phyloP scores from a whole-genome alignment of 2,888 invertebrate species.

The Hyppa rectilinea region DNA sequence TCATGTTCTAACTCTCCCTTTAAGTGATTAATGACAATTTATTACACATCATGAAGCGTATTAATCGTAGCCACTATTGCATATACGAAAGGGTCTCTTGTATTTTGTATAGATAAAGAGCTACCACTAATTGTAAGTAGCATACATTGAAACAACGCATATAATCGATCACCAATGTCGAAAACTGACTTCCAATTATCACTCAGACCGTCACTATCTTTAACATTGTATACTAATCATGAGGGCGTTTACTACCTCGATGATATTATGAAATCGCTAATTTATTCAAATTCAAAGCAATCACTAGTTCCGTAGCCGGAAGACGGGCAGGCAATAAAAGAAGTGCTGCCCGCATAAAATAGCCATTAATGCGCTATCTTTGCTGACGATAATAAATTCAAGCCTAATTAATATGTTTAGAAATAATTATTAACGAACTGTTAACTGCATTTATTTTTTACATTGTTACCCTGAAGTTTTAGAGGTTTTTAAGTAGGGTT shows the following conservation, averaged over 20 bases:
- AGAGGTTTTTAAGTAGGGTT: conserved; percentile 25
- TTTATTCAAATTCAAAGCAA: conserved; percentile 55
- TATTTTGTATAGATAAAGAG: too few species aligned
- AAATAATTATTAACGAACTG: conserved; percentile 51
- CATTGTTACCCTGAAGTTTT: conserved; percentile 46
- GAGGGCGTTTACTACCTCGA: conserved; percentile 47
- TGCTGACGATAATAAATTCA: conserved; percentile 45
- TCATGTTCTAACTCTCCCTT: conserved; percentile 28
- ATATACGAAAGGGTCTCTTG: neutral
- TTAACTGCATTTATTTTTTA: conserved; percentile 46
- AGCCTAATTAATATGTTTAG: conserved; percentile 51
- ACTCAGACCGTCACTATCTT: conserved; percentile 6
- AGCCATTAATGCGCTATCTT: conserved; percentile 55
- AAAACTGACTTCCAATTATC: conserved; percentile 15
- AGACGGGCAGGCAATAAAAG: conserved; percentile 46
- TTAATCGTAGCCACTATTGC: conserved; percentile 29
- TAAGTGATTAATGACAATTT: conserved; percentile 48
- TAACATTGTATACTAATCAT: conserved; percentile 37
- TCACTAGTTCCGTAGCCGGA: conserved; percentile 59
- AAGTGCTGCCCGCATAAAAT: conserved; percentile 59
- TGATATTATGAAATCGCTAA: conserved; percentile 59
- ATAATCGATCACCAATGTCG: too few species aligned
- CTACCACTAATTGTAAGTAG: too few species aligned
- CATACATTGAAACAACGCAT: too few species aligned
- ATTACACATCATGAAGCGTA: conserved; percentile 33